Percentiles rank a stretch among this genome's conserved stretches.
Evolutionary conservation across 2,888 invertebrate genomes (phyloP).

Genomic region (Drosophila macrospina): DNA sequence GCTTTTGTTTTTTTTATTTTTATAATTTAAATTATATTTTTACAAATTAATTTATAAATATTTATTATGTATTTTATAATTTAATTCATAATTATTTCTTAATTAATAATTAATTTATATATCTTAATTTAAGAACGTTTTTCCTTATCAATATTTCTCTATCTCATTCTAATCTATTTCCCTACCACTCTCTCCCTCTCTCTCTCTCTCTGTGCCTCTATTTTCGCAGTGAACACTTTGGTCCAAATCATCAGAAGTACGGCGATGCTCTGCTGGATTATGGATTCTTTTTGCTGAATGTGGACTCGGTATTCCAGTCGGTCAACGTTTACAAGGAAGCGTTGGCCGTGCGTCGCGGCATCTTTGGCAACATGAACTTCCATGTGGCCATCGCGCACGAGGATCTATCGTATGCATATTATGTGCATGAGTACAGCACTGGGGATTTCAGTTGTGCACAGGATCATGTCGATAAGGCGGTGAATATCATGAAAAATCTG

Average conservation of each 20-base stretch:
- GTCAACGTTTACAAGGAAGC: constrained; percentile 94
- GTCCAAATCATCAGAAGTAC: constrained; percentile 91
- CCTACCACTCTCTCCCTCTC: neutral
- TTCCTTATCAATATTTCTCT: neutral
- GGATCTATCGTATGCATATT: constrained; percentile 96
- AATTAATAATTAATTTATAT: too few species aligned
- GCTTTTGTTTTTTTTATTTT: too few species aligned
- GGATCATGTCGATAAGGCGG: constrained; percentile 93
- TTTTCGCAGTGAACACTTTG: constrained; percentile 85
- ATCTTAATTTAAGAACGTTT: too few species aligned
- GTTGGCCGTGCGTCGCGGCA: constrained; percentile 89
- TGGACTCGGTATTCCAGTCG: constrained; percentile 93
- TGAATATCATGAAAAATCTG: constrained; percentile 91
- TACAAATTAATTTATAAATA: too few species aligned
- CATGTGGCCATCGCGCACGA: constrained; percentile 96
- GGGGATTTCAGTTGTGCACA: constrained; percentile 93
- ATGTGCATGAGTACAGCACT: constrained; percentile 96
- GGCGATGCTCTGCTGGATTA: constrained; percentile 95
- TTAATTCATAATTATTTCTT: too few species aligned
- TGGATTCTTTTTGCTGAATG: constrained; percentile 95
- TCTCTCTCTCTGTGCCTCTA: neutral
- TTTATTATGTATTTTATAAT: too few species aligned
- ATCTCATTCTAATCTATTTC: neutral
- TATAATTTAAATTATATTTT: too few species aligned
- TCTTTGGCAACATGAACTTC: constrained; percentile 94